Conservation (phyloP, 2,113 vertebrate species). For the Lophius piscatorius region DNA sequence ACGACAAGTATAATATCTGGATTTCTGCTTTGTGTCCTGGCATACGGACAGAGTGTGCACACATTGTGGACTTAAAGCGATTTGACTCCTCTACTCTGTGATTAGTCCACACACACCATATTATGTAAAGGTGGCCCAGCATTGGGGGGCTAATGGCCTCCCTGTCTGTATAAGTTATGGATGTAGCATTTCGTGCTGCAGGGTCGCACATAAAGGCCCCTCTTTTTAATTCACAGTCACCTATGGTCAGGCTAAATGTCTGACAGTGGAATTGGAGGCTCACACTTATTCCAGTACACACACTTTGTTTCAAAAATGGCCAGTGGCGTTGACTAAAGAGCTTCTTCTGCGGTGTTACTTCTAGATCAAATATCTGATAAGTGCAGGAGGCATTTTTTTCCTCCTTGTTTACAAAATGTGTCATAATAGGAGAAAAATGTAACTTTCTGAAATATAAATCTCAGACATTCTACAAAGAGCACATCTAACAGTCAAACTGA, state of each 20-base stretch:
- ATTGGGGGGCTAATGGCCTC: slow-evolving; percentile 73
- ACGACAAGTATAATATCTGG: neutral
- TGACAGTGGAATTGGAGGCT: slow-evolving; percentile 78
- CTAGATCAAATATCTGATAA: slow-evolving; percentile 48
- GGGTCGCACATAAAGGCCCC: slow-evolving; percentile 82
- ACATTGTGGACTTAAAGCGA: slow-evolving; percentile 43
- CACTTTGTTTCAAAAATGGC: slow-evolving; percentile 68
- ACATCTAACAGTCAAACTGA: slow-evolving; percentile 11
- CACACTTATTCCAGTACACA: slow-evolving; percentile 60
- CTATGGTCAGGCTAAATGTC: slow-evolving; percentile 81
- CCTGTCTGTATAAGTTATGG: slow-evolving; percentile 81
- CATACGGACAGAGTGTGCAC: slow-evolving; percentile 12
- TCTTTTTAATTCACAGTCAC: slow-evolving; percentile 82
- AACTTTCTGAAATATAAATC: slow-evolving; percentile 29
- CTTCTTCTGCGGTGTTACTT: slow-evolving; percentile 37
- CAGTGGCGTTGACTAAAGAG: slow-evolving; percentile 60
- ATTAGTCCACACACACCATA: slow-evolving; percentile 73
- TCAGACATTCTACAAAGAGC: slow-evolving; percentile 12
- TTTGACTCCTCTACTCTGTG: slow-evolving; percentile 68
- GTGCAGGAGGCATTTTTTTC: neutral
- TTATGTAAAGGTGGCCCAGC: slow-evolving; percentile 81
- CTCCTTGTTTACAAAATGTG: slow-evolving; percentile 13
- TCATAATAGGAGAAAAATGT: slow-evolving; percentile 6
- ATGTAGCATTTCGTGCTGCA: slow-evolving; percentile 80
- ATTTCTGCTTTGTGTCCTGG: slow-evolving; percentile 13